Evolutionary conservation across 2,113 vertebrate species (phyloP), one percentile per base, ranked within the genome.

Genomic region (Acrocephalus kingi): DNA sequence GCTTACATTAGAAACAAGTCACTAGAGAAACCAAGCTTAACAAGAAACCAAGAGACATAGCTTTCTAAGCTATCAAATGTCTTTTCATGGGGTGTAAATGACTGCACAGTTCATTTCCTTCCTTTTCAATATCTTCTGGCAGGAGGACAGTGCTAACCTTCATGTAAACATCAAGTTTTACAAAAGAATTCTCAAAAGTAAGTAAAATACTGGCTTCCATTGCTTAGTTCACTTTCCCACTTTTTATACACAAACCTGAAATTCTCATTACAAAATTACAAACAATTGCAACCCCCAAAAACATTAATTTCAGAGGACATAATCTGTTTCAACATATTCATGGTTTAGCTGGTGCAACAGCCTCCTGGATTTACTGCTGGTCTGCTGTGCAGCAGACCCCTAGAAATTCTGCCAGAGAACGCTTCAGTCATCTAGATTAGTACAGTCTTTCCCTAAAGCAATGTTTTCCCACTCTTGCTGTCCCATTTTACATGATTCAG

Each of bases 41-140:
- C 39, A 63, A 86, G 83, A 92, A 90, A 93, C 66, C 0, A 1
- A 94, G 41, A 96, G 86, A 87, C 28, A 11, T 30, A 63, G 39
- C 81, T 84, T 72, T 93, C 76, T 91, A 84, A 94, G 73, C 87
- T 84, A 85, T 83, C 68, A 86, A 84, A 64, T 89, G 17, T 63
- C 67, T 91, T 96, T 93, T 95, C 84, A 79, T 72, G 61, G 61
- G 19, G 61, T 94, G 27, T 91, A 91, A 95, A 95, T 91, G 80
- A 86, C 54, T 78, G 72, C 30, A 85, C 61, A 93, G 62, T 71
- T 92, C 20, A 81, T 96, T 94, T 94, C 84, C 59, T 72, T 89
- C 84, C 86, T 61, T 96, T 97, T 96, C 75, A 91, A 20, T 95
- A 69, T 87, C 63, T 91, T 64, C 74, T 91, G 79, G 64, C 80